phyloP scores from a whole-genome alignment of 2,797 vertebrate species.

The Lagorchestes hirsutus region DNA sequence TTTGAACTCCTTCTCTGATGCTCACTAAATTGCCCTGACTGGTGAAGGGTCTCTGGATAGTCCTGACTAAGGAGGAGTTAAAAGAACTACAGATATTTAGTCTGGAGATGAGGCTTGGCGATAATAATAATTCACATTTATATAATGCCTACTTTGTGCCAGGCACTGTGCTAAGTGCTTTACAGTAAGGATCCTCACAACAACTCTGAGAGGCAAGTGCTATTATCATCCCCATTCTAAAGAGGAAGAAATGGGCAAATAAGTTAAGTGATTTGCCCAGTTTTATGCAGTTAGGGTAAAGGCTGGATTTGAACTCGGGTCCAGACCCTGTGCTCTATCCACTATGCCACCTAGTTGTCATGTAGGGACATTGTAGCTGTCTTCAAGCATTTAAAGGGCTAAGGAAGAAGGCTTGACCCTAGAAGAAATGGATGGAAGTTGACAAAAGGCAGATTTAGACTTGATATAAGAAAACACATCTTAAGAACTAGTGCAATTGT shows the following conservation, averaged over 20 bases:
- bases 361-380: not conserved
- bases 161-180: not conserved
- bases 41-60: not conserved
- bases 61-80: not conserved
- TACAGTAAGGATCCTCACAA: not conserved
- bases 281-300: not conserved
- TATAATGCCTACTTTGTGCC: not conserved
- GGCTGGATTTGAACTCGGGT: not conserved
- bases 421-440: not conserved
- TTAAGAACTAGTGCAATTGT: not conserved
- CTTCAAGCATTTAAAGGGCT: not conserved
- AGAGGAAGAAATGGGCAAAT: not conserved
- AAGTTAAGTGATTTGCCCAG: not conserved
- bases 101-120: not conserved
- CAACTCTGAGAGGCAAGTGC: not conserved
- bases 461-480: not conserved
- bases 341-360: not conserved
- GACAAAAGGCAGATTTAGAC: not conserved
- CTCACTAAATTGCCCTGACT: not conserved
- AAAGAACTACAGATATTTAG: not conserved
- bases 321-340: not conserved
- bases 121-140: not conserved
- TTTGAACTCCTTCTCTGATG: not conserved
- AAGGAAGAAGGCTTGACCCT: not conserved
- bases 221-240: not conserved